Evolutionary conservation across 2,797 vertebrate genomes (phyloP), one percentile per base, ranked within the genome.

Genomic region (Hydrophis major): DNA sequence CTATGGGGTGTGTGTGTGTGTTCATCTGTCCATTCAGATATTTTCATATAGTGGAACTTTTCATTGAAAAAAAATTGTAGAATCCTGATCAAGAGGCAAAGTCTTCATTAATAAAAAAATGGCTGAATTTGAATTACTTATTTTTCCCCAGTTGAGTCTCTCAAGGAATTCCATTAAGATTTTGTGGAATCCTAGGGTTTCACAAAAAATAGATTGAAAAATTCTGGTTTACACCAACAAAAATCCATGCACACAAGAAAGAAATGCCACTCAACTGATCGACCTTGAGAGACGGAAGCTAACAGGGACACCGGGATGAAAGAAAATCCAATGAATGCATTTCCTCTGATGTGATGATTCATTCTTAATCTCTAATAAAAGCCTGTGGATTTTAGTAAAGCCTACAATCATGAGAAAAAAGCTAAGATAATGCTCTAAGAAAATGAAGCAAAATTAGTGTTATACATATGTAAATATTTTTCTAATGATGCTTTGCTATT

Each of bases 1-100:
- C 74, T 83, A 12, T 0, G 0, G 32, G 1, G 2, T 28, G 13
- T 0, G 32, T 6, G 2, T 28, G 13, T 0, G 18, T 18, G 69
- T 18, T 8, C 50, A 53, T 53, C 50, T 7, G 8, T 53, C 50
- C 8, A 2, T 74, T 8, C 2, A 78, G 8, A 78, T 20, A 20
- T 78, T 78, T 78, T 42, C 69, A 78, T 18, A 8, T 1, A 42
- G 1, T 78, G 74, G 1, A 78, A 78, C 18, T 42, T 78, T 83
- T 83, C 4, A 22, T 8, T 83, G 6, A 83, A 83, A 83, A 50
- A 83, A 25, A 47, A 47, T 47, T 47, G 37, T 47, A 20, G 37
- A 22, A 83, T 47, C 20, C 20, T 83, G 37, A 47, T 83, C 74
- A 11, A 83, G 37, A 83, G 20, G 20, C 20, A 22, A 42, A 47